Evolutionary conservation across 2,113 vertebrate genomes (phyloP), one percentile per base, ranked within the genome.

Genomic region (Xenus cinereus): DNA sequence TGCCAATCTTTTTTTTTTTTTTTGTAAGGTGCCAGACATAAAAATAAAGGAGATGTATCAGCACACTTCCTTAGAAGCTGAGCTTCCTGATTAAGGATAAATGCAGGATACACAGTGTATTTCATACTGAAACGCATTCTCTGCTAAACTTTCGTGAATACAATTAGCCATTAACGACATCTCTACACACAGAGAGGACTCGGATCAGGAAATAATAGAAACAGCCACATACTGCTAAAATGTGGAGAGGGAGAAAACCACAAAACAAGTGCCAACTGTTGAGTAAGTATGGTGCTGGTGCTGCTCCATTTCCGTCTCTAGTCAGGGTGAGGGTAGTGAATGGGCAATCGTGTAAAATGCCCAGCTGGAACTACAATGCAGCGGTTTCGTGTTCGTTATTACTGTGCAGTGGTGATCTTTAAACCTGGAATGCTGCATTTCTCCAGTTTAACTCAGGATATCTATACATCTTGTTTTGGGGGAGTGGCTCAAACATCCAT

Each of bases 31-130:
- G 80, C 62, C 89, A 97, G 91, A 80, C 89, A 43, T 89, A 91
- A 95, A 89, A 95, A 84, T 62, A 80, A 84, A 96, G 85, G 66
- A 64, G 85, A 92, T 84, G 75, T 87, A 95, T 87, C 67, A 90
- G 56, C 54, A 69, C 32, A 69, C 64, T 64, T 71, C 77, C 81
- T 96, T 89, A 67, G 71, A 93, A 73, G 80, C 62, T 93, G 62
- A 85, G 64, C 45, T 92, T 87, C 81, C 92, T 92, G 83, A 87
- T 95, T 87, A 95, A 80, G 90, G 71, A 90, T 95, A 92, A 97
- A 96, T 84, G 53, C 56, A 87, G 81, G 85, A 82, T 90, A 90
- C 77, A 63, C 14, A 35, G 33, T 10, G 23, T 69, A 67, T 69
- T 74, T 90, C 56, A 56, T 35, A 37, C 76, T 78, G 51, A 95